Percentiles rank a stretch among this genome's conserved stretches.
Evolutionary conservation across 2,888 invertebrate species (phyloP).

Genomic region (Plagiodera versicolora): DNA sequence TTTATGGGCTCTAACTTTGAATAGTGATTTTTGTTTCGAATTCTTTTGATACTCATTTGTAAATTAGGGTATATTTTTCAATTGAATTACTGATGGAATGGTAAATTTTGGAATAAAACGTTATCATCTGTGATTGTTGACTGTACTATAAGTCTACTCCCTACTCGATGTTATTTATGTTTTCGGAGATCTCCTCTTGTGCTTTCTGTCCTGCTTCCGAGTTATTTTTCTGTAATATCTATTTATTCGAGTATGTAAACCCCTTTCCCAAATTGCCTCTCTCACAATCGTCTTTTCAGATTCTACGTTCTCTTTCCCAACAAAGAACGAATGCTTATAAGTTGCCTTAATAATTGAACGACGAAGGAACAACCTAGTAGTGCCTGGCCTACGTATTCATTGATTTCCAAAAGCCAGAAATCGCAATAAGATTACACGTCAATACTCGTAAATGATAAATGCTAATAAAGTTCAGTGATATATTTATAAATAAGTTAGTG

Average conservation of each 20-base stretch:
- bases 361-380: constrained; percentile 40
- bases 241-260: background rate
- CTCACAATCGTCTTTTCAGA: constrained; percentile 23
- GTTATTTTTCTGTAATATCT: too few species aligned
- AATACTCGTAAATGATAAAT: constrained; percentile 28
- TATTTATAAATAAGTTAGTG: constrained; percentile 11
- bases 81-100: too few species aligned
- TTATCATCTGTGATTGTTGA: too few species aligned
- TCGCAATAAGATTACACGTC: constrained; percentile 19
- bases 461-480: constrained; percentile 22
- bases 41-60: too few species aligned
- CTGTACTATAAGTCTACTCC: too few species aligned
- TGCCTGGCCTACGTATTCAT: constrained; percentile 33
- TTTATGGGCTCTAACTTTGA: too few species aligned
- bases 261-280: background rate
- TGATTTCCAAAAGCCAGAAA: constrained; percentile 9
- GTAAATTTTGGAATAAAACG: too few species aligned
- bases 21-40: too few species aligned
- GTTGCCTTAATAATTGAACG: constrained; percentile 32
- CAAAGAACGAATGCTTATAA: constrained; percentile 30
- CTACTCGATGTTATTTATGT: too few species aligned
- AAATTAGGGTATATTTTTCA: too few species aligned
- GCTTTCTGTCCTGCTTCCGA: too few species aligned
- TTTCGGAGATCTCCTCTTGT: too few species aligned
- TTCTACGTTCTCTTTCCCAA: constrained; percentile 14